phyloP scores from a whole-genome alignment of 2,888 invertebrate species.

The Crematogaster levior region DNA sequence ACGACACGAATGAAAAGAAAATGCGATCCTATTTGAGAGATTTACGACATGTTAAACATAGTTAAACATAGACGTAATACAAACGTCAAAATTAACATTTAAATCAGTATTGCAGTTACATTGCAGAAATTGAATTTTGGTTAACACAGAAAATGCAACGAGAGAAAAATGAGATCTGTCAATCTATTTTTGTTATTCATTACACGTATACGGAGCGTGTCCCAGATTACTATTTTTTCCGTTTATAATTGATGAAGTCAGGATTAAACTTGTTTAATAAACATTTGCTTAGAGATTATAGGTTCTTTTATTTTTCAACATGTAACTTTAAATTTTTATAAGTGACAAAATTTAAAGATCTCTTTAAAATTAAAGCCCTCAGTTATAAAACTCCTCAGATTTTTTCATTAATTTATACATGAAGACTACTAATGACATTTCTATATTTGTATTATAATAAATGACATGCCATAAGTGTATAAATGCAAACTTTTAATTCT shows the following conservation, averaged over 20 bases:
- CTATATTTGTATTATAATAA: not conserved
- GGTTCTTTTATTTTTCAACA: not conserved
- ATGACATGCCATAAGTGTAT: not conserved
- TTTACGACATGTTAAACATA: not conserved
- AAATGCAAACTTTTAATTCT: not conserved
- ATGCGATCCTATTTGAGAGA: constrained; percentile 1
- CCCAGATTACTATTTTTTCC: not conserved
- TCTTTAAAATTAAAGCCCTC: not conserved
- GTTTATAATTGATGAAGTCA: not conserved
- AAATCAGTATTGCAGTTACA: not conserved
- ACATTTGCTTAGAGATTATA: not conserved
- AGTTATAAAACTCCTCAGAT: not conserved
- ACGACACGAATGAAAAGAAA: not conserved
- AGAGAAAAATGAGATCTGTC: not conserved
- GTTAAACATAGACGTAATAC: not conserved
- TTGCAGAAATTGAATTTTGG: not conserved
- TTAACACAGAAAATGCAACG: not conserved
- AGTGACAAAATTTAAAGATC: not conserved
- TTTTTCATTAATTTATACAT: not conserved
- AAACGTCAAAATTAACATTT: constrained; percentile 6
- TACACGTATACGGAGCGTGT: not conserved
- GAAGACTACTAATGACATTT: not conserved
- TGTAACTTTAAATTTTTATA: not conserved
- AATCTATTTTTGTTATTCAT: too few species aligned
- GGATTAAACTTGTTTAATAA: not conserved